phyloP scores from a whole-genome alignment of 1,140 invertebrate species.

The Orius laevigatus region DNA sequence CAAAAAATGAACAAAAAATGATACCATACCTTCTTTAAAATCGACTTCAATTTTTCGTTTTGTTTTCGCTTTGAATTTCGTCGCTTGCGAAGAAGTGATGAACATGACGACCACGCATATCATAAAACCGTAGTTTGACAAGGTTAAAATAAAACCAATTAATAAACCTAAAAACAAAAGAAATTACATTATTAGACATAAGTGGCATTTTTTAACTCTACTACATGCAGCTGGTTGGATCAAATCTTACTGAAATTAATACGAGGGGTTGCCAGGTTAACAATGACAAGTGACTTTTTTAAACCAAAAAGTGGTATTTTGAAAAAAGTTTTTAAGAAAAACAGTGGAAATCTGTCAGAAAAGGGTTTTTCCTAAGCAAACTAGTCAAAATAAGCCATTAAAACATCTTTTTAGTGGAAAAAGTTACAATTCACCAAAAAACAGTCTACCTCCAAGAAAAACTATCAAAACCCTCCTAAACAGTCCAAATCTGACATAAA shows the following conservation, averaged over 20 bases:
- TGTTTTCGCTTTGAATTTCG: constrained; percentile 49
- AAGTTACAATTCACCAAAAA: no score
- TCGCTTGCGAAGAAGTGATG: constrained; percentile 62
- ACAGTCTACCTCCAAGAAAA: no score
- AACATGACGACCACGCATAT: constrained; percentile 62
- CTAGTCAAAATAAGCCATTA: no score
- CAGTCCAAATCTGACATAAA: no score
- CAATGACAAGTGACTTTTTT: no score
- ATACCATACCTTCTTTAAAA: constrained; percentile 54
- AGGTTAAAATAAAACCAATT: constrained; percentile 61
- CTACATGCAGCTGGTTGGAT: background rate
- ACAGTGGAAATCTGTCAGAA: no score
- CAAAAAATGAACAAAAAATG: background rate
- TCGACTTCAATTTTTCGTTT: constrained; percentile 64
- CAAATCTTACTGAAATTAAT: background rate
- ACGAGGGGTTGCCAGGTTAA: background rate
- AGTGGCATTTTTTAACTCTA: background rate
- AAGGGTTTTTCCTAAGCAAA: no score
- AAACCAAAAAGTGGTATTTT: no score
- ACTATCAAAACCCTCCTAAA: no score
- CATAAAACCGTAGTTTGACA: constrained; percentile 63
- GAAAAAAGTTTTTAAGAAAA: no score
- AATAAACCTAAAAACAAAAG: constrained; percentile 37
- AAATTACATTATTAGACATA: background rate
- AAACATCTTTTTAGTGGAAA: no score